Evolutionary conservation across 1,140 invertebrate genomes (phyloP).

Genomic region (Dendrolimus kikuchii): DNA sequence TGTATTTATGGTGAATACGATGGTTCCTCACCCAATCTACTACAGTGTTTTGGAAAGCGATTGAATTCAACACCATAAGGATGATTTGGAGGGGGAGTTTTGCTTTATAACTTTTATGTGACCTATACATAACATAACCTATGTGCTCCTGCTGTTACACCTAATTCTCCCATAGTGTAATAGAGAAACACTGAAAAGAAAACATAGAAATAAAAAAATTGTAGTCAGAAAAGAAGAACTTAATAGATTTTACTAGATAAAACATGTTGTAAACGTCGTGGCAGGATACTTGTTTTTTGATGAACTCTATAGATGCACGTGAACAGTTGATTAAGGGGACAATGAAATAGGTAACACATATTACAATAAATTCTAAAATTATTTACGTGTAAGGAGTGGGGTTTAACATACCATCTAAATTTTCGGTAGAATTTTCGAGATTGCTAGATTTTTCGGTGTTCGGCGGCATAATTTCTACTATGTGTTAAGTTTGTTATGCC

Average conservation of each 20-base stretch:
- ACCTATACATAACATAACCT: slow-evolving; percentile 89
- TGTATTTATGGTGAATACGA: slow-evolving; percentile 79
- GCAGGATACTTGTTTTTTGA: too few relatives aligned
- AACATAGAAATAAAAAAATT: background rate
- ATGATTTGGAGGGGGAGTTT: slow-evolving; percentile 79
- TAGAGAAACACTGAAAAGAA: slow-evolving; percentile 23
- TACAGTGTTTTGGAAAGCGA: slow-evolving; percentile 67
- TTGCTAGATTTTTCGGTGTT: background rate
- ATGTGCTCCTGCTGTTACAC: slow-evolving; percentile 86
- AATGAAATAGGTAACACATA: too few relatives aligned
- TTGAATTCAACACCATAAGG: slow-evolving; percentile 19
- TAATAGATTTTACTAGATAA: too few relatives aligned
- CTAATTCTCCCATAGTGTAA: slow-evolving; percentile 65
- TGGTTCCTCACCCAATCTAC: slow-evolving; percentile 75
- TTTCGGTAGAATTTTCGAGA: background rate
- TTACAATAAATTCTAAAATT: slow-evolving; percentile 5
- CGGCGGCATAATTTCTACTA: too few relatives aligned
- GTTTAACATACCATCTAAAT: slow-evolving; percentile 13
- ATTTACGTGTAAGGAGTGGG: too few relatives aligned
- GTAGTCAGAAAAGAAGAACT: too few relatives aligned
- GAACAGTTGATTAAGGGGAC: too few relatives aligned
- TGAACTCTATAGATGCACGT: too few relatives aligned
- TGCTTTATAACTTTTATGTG: slow-evolving; percentile 88
- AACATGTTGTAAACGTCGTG: too few relatives aligned
- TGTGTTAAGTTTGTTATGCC: too few relatives aligned